Conservation (phyloP, 2,888 invertebrate genomes). For the Julus scanicus region DNA sequence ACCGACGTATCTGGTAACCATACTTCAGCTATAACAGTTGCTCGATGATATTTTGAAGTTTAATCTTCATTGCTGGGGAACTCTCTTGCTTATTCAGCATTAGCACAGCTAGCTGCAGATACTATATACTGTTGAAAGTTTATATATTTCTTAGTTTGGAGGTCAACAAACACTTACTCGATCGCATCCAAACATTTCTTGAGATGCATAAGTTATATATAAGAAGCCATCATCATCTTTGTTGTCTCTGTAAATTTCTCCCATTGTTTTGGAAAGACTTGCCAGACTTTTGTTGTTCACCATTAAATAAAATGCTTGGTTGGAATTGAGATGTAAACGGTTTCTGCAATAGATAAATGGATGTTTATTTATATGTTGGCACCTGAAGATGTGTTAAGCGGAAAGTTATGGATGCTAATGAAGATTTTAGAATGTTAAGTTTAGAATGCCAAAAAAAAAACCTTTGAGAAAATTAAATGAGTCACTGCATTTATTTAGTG, state of each 20-base stretch:
- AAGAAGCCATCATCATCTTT: conserved; percentile 86
- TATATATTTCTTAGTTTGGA: background rate
- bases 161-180: background rate
- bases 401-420: too few species aligned
- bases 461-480: too few species aligned
- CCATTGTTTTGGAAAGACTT: conserved; percentile 82
- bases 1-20: background rate
- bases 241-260: conserved; percentile 81
- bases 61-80: background rate
- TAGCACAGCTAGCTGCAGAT: background rate
- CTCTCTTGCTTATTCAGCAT: background rate
- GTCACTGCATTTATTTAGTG: too few species aligned
- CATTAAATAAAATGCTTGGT: conserved; percentile 82
- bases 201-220: conserved; percentile 89
- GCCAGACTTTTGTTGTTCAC: conserved; percentile 85
- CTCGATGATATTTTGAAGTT: background rate
- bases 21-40: background rate
- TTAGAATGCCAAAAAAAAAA: too few species aligned
- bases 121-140: background rate
- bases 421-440: too few species aligned
- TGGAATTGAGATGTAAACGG: conserved; percentile 73
- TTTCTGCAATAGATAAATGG: conserved; percentile 66
- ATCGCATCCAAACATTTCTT: conserved; percentile 81
- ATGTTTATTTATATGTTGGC: too few species aligned
- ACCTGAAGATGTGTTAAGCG: too few species aligned